Conservation (phyloP, 2,113 vertebrate species). For the Hydrolagus affinis region DNA sequence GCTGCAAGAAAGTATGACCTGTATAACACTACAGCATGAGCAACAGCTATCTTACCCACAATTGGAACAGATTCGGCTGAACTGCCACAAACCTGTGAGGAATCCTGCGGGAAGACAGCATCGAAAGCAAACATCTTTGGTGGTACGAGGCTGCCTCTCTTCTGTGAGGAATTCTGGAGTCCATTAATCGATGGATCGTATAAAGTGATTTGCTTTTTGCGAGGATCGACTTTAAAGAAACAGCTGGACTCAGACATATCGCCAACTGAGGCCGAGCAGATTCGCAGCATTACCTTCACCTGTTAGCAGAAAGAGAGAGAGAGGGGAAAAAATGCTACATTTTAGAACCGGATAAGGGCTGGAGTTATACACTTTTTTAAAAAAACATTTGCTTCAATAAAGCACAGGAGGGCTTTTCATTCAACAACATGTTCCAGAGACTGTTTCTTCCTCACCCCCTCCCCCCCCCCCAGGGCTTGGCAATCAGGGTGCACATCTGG, state of each 20-base stretch:
- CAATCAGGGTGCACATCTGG: not conserved
- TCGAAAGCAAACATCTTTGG: constrained; percentile 98
- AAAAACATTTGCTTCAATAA: not conserved
- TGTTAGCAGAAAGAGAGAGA: constrained; percentile 44
- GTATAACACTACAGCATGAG: not conserved
- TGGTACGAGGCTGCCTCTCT: constrained; percentile 76
- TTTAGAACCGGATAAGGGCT: too few relatives aligned
- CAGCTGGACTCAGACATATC: constrained; percentile 82
- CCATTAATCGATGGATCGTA: constrained; percentile 76
- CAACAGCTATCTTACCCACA: too few relatives aligned
- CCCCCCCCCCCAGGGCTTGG: not conserved
- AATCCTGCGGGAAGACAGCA: constrained; percentile 86
- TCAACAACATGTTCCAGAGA: too few relatives aligned
- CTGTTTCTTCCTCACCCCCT: too few relatives aligned
- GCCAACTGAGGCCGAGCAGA: constrained; percentile 69
- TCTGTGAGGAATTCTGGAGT: constrained; percentile 65
- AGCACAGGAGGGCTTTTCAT: too few relatives aligned
- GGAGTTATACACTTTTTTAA: not conserved
- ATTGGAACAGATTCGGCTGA: not conserved
- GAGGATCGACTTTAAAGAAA: constrained; percentile 88
- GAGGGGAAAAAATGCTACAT: not conserved
- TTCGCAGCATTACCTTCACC: constrained; percentile 96
- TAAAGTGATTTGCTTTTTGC: constrained; percentile 89
- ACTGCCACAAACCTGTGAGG: constrained; percentile 73
- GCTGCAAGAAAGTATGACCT: too few relatives aligned